Evolutionary conservation across 2,113 vertebrate species (phyloP).

Genomic region (Galbula dea): DNA sequence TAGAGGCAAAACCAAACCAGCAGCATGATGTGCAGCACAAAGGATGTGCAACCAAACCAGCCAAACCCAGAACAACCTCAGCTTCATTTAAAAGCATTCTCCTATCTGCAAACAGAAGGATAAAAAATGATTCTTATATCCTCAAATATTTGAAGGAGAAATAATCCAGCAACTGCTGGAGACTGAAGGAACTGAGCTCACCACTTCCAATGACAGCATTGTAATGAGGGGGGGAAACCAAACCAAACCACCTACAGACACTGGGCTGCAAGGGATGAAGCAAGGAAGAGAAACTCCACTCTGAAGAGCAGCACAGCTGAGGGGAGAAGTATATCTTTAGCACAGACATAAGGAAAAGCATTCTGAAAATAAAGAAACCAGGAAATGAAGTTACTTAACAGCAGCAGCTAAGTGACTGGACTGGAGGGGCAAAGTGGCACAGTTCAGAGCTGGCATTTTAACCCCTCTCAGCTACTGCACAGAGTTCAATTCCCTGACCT

Average conservation of each 20-base stretch:
- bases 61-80: background rate
- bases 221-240: background rate
- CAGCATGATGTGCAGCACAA: background rate
- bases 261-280: background rate
- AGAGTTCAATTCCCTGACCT: background rate
- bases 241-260: background rate
- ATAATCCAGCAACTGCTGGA: background rate
- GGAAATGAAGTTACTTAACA: background rate
- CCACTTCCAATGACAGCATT: background rate
- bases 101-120: no score
- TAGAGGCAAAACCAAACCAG: background rate
- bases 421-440: background rate
- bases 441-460: background rate
- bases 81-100: background rate
- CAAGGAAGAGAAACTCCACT: background rate
- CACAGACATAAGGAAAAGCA: background rate
- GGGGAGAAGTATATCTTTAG: background rate
- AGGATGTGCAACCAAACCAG: background rate
- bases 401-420: background rate
- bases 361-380: background rate
- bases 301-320: background rate
- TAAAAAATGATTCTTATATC: background rate
- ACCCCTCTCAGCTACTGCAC: background rate
- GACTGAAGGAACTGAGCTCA: background rate
- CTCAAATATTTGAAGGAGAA: background rate